Evolutionary conservation across 2,113 vertebrate genomes (phyloP).

Genomic region (Echinops telfairi): DNA sequence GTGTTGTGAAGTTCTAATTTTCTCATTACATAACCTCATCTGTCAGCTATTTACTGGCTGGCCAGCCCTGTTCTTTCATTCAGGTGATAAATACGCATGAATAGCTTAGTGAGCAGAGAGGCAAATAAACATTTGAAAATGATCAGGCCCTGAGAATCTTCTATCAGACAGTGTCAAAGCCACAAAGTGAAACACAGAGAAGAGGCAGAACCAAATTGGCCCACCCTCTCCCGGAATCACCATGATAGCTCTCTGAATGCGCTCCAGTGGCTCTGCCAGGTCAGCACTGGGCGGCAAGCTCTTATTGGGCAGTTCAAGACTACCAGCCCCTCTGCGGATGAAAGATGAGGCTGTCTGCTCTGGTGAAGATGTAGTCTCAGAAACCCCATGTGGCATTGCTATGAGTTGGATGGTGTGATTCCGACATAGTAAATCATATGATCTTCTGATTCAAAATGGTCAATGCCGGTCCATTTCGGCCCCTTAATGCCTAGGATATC

Average conservation of each 20-base stretch:
- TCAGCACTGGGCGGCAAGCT: too few relatives aligned
- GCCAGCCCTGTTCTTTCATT: constrained; percentile 76
- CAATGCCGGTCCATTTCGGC: too few relatives aligned
- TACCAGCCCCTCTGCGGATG: too few relatives aligned
- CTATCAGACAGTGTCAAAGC: not conserved
- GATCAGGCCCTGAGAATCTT: constrained; percentile 75
- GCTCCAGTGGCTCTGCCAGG: too few relatives aligned
- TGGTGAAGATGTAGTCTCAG: too few relatives aligned
- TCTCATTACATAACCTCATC: constrained; percentile 77
- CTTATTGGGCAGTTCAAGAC: too few relatives aligned
- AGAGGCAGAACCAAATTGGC: not conserved
- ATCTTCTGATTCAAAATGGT: too few relatives aligned
- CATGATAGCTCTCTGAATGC: not conserved
- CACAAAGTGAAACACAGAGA: not conserved
- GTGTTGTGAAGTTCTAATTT: constrained; percentile 74
- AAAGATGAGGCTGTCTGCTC: too few relatives aligned
- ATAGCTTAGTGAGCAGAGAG: constrained; percentile 70
- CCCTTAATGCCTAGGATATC: too few relatives aligned
- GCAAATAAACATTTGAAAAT: constrained; percentile 83
- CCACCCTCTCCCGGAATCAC: not conserved
- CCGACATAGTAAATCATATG: too few relatives aligned
- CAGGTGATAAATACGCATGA: constrained; percentile 80
- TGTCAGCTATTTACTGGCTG: constrained; percentile 80
- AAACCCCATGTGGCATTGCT: too few relatives aligned
- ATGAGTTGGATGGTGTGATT: too few relatives aligned